phyloP scores from a whole-genome alignment of 2,113 vertebrate genomes.

The Alligator sinensis region DNA sequence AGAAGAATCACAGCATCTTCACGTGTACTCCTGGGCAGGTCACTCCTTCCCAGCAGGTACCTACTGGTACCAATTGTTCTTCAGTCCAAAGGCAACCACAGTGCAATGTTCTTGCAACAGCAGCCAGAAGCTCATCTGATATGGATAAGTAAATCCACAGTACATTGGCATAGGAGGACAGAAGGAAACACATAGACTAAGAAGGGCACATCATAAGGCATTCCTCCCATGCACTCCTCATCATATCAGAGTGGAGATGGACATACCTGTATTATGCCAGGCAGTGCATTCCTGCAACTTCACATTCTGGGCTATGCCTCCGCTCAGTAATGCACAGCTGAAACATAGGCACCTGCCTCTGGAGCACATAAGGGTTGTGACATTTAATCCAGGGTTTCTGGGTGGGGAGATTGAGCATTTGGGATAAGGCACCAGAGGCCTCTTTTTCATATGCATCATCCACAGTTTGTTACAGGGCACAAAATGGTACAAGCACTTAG shows the following conservation, averaged over 20 bases:
- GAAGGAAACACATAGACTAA: background rate
- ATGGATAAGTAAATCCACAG: background rate
- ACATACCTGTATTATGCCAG: accelerated
- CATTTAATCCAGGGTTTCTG: background rate
- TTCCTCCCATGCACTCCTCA: background rate
- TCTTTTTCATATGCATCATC: background rate
- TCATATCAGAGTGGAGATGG: accelerated
- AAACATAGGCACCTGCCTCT: background rate
- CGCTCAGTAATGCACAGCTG: background rate
- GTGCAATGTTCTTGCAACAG: background rate
- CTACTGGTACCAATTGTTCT: accelerated
- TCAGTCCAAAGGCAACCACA: background rate
- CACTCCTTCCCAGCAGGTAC: accelerated
- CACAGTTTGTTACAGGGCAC: background rate
- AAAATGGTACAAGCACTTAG: background rate
- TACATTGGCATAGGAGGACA: background rate
- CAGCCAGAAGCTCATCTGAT: accelerated
- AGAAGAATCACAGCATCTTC: background rate
- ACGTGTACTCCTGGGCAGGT: accelerated
- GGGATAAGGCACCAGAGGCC: slow-evolving; percentile 34
- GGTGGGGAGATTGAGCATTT: background rate
- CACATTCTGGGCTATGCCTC: background rate
- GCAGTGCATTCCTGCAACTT: background rate
- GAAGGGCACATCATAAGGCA: background rate
- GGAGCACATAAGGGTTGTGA: background rate